Evolutionary conservation across 2,888 invertebrate species (phyloP), one percentile per base, ranked within the genome.

Genomic region (Apodemia duryi): DNA sequence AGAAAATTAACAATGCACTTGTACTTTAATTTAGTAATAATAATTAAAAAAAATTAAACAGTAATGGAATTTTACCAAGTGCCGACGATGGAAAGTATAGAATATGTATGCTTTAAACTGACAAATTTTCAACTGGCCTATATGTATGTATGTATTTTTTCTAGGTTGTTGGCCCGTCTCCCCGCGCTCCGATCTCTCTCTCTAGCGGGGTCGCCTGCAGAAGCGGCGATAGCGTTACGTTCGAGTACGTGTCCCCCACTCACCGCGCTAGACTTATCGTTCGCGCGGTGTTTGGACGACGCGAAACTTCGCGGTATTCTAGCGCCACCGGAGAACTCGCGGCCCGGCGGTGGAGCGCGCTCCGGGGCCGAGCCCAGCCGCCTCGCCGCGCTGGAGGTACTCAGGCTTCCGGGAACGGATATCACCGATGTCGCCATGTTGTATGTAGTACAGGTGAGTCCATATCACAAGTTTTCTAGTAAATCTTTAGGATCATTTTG

Each of bases 401-500:
- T 98, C 28, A 94, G 95, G 69, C 88, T 98, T 64, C 95, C 97
- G 35, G 98, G 98, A 11, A 97, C 97, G 0, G 97, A 98, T 75
- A 94, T 98, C 70, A 96, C 97, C 0, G 98, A 98, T 81, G 95
- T 97, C n/a, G 95, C 97, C 0, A 92, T 97, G 84, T 74, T 92
- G 78, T 92, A 89, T 66, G 86, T 91, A 35, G 90, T 91, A 13
- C 91, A 91, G 88, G 91, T 90, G n/a, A 43, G 67, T 64, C 2
- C n/a, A 13, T 49, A 13, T 38, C 54, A 29, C 28, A 62, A 38
- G n/a, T 64, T 32, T 38, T 38, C 6, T 6, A 38, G 5, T 38
- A 6, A 38, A 38, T 38, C 38, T 38, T 38, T 38, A 38, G 38
- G 6, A 38, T 38, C 38, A 5, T 38, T 38, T 1, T 38, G 38